Conservation (phyloP, 2,888 invertebrate genomes). For the Plebejus anna region DNA sequence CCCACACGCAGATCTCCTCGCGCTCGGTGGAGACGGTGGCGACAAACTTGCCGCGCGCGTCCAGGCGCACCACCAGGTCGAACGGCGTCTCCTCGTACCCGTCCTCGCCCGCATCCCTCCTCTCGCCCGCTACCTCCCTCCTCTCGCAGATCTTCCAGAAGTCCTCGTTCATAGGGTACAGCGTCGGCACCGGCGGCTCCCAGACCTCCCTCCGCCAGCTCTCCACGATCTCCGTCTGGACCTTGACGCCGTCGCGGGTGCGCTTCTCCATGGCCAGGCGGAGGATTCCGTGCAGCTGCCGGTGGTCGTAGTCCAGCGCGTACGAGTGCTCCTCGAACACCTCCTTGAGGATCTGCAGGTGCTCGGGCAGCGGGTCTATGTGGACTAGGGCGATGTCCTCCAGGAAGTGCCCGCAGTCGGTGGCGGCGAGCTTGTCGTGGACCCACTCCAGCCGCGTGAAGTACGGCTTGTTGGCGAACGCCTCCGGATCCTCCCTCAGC, state of each 20-base stretch:
- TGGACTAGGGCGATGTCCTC: slow-evolving; percentile 85
- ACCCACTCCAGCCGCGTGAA: slow-evolving; percentile 89
- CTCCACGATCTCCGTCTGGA: slow-evolving; percentile 60
- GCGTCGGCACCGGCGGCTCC: slow-evolving; percentile 81
- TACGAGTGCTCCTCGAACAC: slow-evolving; percentile 85
- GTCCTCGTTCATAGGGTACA: slow-evolving; percentile 78
- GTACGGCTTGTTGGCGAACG: slow-evolving; percentile 83
- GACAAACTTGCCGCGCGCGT: slow-evolving; percentile 84
- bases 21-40: slow-evolving; percentile 86
- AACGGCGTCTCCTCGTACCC: slow-evolving; percentile 74
- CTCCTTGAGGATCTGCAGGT: slow-evolving; percentile 81
- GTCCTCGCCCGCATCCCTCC: slow-evolving; percentile 57
- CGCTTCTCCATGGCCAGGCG: slow-evolving; percentile 62
- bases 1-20: slow-evolving; percentile 91
- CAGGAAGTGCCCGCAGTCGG: slow-evolving; percentile 86
- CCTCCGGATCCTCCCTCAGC: slow-evolving; percentile 69
- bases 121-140: slow-evolving; percentile 50
- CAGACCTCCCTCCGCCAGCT: slow-evolving; percentile 69
- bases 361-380: slow-evolving; percentile 68
- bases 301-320: slow-evolving; percentile 88
- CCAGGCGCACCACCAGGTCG: slow-evolving; percentile 82
- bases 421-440: slow-evolving; percentile 88
- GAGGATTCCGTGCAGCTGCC: slow-evolving; percentile 88
- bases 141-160: slow-evolving; percentile 46
- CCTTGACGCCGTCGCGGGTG: slow-evolving; percentile 55